These are phyloP conservation scores for Urocyon cinereoargenteus DNA, from an alignment of 2,797 vertebrate species.

Conservation along the genomic window DNA sequence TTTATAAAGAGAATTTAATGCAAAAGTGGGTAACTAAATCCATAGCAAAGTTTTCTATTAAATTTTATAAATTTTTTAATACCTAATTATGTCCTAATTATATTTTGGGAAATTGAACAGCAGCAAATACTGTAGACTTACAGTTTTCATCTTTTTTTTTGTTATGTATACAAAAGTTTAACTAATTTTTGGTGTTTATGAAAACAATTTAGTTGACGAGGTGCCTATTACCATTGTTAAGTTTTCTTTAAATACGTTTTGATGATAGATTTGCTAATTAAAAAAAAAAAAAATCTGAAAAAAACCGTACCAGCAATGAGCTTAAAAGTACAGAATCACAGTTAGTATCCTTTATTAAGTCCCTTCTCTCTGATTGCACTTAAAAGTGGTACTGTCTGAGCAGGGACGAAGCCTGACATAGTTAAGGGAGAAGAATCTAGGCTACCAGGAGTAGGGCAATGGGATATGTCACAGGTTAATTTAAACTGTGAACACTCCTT, in stretches of 20 bases:
- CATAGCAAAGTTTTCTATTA: conserved; percentile 79
- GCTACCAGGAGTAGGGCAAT: conserved; percentile 80
- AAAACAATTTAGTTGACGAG: conserved; percentile 81
- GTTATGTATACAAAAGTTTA: conserved; percentile 68
- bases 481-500: conserved; percentile 80
- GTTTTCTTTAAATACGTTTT: conserved; percentile 82
- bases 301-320: conserved; percentile 85
- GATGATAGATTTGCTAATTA: conserved; percentile 74
- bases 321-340: conserved; percentile 83
- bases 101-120: conserved; percentile 72
- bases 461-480: conserved; percentile 82
- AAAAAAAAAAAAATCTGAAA: conserved; percentile 65
- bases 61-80: conserved; percentile 76
- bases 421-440: conserved; percentile 17
- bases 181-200: conserved; percentile 79
- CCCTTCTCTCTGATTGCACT: conserved; percentile 84
- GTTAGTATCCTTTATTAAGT: conserved; percentile 81
- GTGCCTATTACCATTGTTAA: conserved; percentile 84
- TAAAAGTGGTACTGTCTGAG: conserved; percentile 80
- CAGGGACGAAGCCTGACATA: conserved; percentile 72
- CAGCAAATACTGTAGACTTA: conserved; percentile 78
- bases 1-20: conserved; percentile 68
- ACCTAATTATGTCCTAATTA: conserved; percentile 80
- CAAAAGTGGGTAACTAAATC: conserved; percentile 75
- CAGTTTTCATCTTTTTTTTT: conserved; percentile 66